Evolutionary conservation across 2,797 vertebrate species (phyloP), one percentile per base, ranked within the genome.

Genomic region (Pangasius sanitwongsei): DNA sequence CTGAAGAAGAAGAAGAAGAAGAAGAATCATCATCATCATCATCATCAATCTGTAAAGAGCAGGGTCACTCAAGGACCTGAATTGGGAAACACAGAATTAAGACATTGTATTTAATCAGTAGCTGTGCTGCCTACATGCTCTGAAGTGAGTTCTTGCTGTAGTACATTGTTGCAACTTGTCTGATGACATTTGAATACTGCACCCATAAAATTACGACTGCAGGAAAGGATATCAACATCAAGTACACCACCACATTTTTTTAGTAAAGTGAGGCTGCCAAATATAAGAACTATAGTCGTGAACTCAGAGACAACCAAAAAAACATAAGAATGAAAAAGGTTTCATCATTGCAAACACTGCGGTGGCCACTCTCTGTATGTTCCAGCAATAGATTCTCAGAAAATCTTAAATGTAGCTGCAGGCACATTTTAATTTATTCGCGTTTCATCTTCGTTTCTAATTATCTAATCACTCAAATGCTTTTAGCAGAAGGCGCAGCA

Each of bases 381-480:
- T 18, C 41, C 82, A 83, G 83, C 87, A 84, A 72, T 65, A 87
- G 48, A 87, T 90, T 86, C 86, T 86, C 70, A 86, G 83, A 87
- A 88, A 81, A 78, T 83, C 63, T 90, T 85, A 87, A 72, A 61
- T 34, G 57, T 84, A 67, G 82, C 86, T 50, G 41, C 11, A 77
- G 90, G 90, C 88, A 72, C 63, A 80, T 87, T 90, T 88, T 88
- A 88, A 90, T 89, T 85, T 85, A 72, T 90, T 85, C 65, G 63
- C 82, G 85, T 85, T 90, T 85, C 83, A 85, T 85, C 65, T 85
- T 53, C 44, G 25, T 84, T 67, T 85, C 57, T 86, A 86, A 90
- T 92, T 92, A 91, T 86, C 88, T 84, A 80, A 86, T 92, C 90
- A 91, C 86, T 91, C 91, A 91, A 78, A 88, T 74, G 65, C 87